phyloP scores from a whole-genome alignment of 2,113 vertebrate species.

The Upupa epops region DNA sequence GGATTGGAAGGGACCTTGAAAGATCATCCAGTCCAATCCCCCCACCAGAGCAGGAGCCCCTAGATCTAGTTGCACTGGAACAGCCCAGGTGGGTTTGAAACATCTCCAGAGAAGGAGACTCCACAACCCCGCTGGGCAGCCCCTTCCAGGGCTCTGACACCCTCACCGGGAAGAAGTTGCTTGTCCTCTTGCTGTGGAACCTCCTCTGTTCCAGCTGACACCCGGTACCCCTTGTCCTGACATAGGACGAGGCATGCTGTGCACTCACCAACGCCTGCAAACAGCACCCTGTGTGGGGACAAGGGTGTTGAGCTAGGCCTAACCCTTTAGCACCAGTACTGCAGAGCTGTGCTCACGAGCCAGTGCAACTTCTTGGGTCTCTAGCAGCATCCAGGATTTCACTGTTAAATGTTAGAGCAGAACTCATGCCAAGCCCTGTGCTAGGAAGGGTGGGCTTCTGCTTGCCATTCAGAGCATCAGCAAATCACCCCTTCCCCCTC shows the following conservation, averaged over 20 bases:
- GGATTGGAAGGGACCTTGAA: too few relatives aligned
- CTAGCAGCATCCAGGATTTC: not conserved
- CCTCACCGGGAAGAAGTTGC: too few relatives aligned
- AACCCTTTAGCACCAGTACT: not conserved
- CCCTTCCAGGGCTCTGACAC: too few relatives aligned
- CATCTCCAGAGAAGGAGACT: too few relatives aligned
- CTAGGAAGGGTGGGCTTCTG: not conserved
- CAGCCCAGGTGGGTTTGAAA: too few relatives aligned
- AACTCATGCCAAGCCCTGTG: not conserved
- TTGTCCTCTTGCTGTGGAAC: too few relatives aligned
- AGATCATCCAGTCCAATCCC: too few relatives aligned
- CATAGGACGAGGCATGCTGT: accelerated
- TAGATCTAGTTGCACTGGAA: too few relatives aligned
- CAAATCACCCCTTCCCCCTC: not conserved
- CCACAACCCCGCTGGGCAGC: too few relatives aligned
- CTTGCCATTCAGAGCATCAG: not conserved
- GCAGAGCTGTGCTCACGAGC: not conserved
- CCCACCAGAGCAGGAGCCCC: too few relatives aligned
- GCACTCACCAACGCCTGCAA: not conserved
- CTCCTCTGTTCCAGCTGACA: too few relatives aligned
- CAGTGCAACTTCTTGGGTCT: not conserved
- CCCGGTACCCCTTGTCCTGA: too few relatives aligned
- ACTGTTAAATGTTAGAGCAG: not conserved
- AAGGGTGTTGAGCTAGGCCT: not conserved
- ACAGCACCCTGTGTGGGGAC: not conserved